Conservation (phyloP, 2,113 vertebrate genomes). For the Petrocephalus microphthalmus region DNA sequence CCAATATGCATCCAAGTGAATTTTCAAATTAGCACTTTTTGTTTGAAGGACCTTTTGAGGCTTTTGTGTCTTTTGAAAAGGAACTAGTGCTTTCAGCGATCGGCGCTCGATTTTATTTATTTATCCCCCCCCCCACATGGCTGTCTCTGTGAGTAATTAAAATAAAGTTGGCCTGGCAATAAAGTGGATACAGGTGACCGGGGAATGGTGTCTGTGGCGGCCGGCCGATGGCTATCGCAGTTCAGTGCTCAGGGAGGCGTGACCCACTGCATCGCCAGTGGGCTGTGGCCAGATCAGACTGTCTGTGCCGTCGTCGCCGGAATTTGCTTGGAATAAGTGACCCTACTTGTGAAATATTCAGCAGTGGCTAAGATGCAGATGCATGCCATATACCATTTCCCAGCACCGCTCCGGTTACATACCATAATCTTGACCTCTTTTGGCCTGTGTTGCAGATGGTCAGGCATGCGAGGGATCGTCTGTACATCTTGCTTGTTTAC, state of each 20-base stretch:
- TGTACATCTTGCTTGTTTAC: background rate
- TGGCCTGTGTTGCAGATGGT: background rate
- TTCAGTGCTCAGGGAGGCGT: background rate
- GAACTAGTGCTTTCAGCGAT: background rate
- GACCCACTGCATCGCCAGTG: background rate
- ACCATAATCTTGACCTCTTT: background rate
- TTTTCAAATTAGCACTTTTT: background rate
- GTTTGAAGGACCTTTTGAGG: background rate
- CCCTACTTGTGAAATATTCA: conserved; percentile 29
- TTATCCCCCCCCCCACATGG: background rate
- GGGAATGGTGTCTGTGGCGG: background rate
- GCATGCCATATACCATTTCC: conserved; percentile 21
- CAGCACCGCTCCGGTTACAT: conserved; percentile 23
- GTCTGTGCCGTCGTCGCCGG: background rate
- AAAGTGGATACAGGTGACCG: background rate
- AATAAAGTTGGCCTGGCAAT: background rate
- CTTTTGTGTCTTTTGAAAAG: background rate
- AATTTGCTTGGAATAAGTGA: conserved; percentile 17
- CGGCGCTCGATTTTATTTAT: background rate
- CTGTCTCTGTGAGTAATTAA: background rate
- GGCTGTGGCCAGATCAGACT: background rate
- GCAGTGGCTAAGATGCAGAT: conserved; percentile 20
- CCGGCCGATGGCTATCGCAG: background rate
- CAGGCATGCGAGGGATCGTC: background rate
- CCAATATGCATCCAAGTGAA: background rate